Evolutionary conservation across 2,113 vertebrate genomes (phyloP).

Genomic region (Hippopotamus amphibius): DNA sequence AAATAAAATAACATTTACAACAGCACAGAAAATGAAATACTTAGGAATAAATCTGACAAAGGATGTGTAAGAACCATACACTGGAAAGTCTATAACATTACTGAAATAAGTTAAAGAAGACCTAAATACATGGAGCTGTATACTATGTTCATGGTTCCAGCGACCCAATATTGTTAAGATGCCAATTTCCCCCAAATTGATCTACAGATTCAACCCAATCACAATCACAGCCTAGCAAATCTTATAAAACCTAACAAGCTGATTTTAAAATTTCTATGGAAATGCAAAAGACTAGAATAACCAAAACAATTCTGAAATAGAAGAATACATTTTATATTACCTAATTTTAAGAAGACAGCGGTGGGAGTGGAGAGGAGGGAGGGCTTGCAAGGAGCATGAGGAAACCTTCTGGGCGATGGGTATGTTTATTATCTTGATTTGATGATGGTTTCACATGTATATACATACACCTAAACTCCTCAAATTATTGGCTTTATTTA

Average conservation of each 20-base stretch:
- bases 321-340: background rate
- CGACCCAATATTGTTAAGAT: background rate
- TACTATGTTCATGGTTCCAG: background rate
- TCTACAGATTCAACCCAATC: background rate
- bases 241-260: slow-evolving; percentile 5
- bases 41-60: background rate
- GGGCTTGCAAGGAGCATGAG: background rate
- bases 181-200: background rate
- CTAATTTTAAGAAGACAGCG: background rate
- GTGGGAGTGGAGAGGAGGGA: background rate
- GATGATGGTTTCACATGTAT: background rate
- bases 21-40: background rate
- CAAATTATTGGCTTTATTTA: background rate
- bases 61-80: background rate
- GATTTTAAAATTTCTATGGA: slow-evolving; percentile 24
- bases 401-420: background rate
- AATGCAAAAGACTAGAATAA: slow-evolving; percentile 31
- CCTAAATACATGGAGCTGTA: background rate
- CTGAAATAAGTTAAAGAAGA: background rate
- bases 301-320: background rate
- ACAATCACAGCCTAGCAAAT: background rate
- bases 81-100: background rate
- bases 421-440: background rate
- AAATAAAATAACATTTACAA: slow-evolving; percentile 44
- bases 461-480: background rate